phyloP scores from a whole-genome alignment of 2,797 vertebrate genomes.

The Anas bernieri region DNA sequence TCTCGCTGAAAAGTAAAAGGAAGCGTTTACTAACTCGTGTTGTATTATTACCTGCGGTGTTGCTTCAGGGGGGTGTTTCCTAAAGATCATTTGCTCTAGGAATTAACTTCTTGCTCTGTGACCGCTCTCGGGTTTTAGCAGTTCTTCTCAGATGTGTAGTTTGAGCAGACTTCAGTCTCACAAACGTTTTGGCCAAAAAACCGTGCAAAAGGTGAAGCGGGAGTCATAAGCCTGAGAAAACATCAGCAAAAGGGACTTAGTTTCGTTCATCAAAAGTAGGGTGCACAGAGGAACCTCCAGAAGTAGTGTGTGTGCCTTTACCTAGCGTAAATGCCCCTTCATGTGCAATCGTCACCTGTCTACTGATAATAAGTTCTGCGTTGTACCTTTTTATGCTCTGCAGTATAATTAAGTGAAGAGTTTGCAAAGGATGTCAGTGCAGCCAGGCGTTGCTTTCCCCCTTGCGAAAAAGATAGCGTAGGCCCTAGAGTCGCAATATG shows the following conservation, averaged over 20 bases:
- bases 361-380: not conserved
- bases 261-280: not conserved
- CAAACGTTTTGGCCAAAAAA: not conserved
- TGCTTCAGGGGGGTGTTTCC: fast-evolving
- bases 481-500: fast-evolving
- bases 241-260: not conserved
- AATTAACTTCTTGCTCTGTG: fast-evolving
- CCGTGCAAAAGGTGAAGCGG: not conserved
- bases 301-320: not conserved
- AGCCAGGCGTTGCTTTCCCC: not conserved
- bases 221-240: not conserved
- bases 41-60: not conserved
- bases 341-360: not conserved
- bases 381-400: not conserved
- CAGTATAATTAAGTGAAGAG: not conserved
- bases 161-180: not conserved
- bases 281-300: not conserved
- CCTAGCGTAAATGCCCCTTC: not conserved
- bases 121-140: not conserved
- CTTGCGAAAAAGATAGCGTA: not conserved
- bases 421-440: not conserved
- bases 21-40: fast-evolving
- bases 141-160: not conserved
- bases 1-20: not conserved
- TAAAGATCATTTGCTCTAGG: not conserved